These are phyloP conservation scores for Columbina picui DNA, from an alignment of 2,113 vertebrate species.

Conservation along the genomic window DNA sequence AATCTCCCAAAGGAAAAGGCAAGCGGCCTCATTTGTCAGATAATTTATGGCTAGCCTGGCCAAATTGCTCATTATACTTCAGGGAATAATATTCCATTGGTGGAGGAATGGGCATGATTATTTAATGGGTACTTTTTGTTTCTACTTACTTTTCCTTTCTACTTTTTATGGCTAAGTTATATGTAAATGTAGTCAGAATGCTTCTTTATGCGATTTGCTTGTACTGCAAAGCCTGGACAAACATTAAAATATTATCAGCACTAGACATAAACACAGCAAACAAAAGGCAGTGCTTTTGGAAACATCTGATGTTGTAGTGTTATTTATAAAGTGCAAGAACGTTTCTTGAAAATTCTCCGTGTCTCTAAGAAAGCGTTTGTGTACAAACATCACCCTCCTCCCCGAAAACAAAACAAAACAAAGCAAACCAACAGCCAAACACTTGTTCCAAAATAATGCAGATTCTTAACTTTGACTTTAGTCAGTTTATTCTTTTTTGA, in stretches of 20 bases:
- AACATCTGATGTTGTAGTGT: not conserved
- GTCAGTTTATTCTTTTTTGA: not conserved
- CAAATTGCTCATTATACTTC: slow-evolving; percentile 51
- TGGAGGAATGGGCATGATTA: slow-evolving; percentile 44
- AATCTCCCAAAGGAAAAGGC: slow-evolving; percentile 50
- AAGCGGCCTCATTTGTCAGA: slow-evolving; percentile 47
- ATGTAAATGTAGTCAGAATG: slow-evolving; percentile 21
- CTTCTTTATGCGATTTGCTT: not conserved
- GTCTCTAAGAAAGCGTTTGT: not conserved
- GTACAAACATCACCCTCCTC: not conserved
- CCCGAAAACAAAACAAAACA: not conserved
- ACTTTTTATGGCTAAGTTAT: not conserved
- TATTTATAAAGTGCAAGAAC: not conserved
- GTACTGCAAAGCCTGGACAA: not conserved
- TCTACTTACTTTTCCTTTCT: slow-evolving; percentile 18
- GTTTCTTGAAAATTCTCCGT: not conserved
- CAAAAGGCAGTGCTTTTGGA: not conserved
- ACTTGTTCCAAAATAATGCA: not conserved
- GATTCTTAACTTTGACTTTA: not conserved
- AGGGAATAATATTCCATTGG: slow-evolving; percentile 32
- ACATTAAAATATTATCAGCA: not conserved
- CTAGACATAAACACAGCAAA: not conserved
- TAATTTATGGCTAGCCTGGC: slow-evolving; percentile 60
- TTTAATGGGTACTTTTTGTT: slow-evolving; percentile 37
- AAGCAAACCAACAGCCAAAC: not conserved